Conservation (phyloP, 2,797 vertebrate species). For the Hephaestus fuliginosus region DNA sequence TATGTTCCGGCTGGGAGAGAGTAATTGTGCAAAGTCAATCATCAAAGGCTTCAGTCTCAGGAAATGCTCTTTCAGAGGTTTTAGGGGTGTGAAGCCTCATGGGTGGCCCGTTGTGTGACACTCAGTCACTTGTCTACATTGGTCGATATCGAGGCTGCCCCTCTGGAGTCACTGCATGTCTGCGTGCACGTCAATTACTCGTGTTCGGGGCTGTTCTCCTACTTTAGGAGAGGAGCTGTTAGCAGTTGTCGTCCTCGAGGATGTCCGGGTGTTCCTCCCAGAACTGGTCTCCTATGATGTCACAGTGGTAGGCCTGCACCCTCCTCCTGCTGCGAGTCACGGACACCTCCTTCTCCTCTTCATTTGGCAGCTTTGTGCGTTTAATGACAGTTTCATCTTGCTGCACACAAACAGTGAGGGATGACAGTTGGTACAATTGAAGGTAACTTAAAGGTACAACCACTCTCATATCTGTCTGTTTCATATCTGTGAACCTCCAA, state of each 20-base stretch:
- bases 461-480: not conserved
- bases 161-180: not conserved
- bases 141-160: constrained; percentile 10
- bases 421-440: not conserved
- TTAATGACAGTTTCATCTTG: constrained; percentile 88
- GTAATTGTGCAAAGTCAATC: constrained; percentile 4
- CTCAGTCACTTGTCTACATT: not conserved
- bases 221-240: constrained; percentile 30
- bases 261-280: constrained; percentile 93
- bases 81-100: not conserved
- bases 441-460: not conserved
- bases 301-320: constrained; percentile 87
- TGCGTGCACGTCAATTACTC: constrained; percentile 9
- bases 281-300: constrained; percentile 94
- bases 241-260: constrained; percentile 88
- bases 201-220: not conserved
- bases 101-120: not conserved
- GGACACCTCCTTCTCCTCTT: constrained; percentile 87
- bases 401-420: constrained; percentile 57
- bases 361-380: constrained; percentile 84
- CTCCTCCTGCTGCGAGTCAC: constrained; percentile 87
- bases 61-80: not conserved
- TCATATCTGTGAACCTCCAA: not conserved
- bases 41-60: constrained; percentile 17
- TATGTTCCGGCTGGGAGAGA: constrained; percentile 2